Evolutionary conservation across 2,888 invertebrate species (phyloP).

Genomic region (Julus scanicus): DNA sequence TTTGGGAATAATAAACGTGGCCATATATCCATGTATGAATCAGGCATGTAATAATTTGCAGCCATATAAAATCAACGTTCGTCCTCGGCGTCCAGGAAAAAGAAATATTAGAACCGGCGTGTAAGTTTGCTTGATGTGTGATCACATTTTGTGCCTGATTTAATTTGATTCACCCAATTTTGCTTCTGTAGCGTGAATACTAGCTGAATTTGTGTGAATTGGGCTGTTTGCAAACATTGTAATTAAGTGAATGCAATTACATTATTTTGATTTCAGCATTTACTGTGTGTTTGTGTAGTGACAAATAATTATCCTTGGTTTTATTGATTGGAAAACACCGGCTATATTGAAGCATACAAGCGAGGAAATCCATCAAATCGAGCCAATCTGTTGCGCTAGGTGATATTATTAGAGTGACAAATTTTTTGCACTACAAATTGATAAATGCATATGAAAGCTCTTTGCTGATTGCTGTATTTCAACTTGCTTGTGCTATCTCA

Average conservation of each 20-base stretch:
- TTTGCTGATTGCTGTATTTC: not conserved
- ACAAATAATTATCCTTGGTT: not conserved
- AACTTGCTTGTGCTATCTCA: not conserved
- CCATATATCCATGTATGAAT: not conserved
- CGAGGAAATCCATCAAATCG: not conserved
- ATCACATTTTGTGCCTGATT: not conserved
- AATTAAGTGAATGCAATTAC: not conserved
- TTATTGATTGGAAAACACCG: not conserved
- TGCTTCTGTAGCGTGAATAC: not conserved
- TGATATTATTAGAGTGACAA: not conserved
- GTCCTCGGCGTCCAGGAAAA: not conserved
- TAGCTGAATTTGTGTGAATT: not conserved
- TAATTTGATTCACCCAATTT: not conserved
- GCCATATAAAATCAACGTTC: not conserved
- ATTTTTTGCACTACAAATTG: not conserved
- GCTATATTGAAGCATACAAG: not conserved
- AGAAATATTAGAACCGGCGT: not conserved
- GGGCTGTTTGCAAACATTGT: not conserved
- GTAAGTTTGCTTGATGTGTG: not conserved
- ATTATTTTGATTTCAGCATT: not conserved
- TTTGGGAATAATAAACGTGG: not conserved
- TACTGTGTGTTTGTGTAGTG: not conserved
- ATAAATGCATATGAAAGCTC: not conserved
- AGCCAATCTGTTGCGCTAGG: constrained; percentile 13
- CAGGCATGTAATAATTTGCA: constrained; percentile 15